Evolutionary conservation across 2,797 vertebrate species (phyloP), one percentile per base, ranked within the genome.

Genomic region (Trichosurus vulpecula): DNA sequence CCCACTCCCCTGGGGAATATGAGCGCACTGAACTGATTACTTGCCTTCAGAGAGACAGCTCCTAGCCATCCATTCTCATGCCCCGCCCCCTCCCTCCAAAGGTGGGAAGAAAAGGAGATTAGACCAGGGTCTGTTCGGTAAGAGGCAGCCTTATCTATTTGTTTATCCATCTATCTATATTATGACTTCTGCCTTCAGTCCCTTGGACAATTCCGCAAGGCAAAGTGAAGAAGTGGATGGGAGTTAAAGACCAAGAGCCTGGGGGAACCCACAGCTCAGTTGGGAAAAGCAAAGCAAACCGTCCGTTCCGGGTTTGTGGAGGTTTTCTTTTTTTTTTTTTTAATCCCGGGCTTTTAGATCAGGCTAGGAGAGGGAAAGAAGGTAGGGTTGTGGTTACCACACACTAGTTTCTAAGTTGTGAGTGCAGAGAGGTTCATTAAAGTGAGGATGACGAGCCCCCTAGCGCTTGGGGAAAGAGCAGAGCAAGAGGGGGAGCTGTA

Each of bases 61-160:
- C 95, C 96, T 53, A 92, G 92, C 90, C n/a, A 93, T 96, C 61
- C 41, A 19, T 93, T 94, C 93, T 92, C 95, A 91, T 93, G 95
- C 95, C 95, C 96, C 94, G 74, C 74, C 41, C 74, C 74, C 41
- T 51, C 22, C 41, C 74, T 51, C 41, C 22, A 10, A 87, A 96
- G 92, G 92, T 97, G 96, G 97, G 95, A 95, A 92, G 93, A 91
- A 95, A 51, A 92, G 96, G 97, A 97, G 97, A 96, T 96, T 96
- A 97, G 97, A 95, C 93, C 90, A 93, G 98, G 94, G 92, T 95
- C 95, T 96, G 91, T 94, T 93, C 41, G 94, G 94, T 94, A 91
- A 95, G 95, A 98, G n/a, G 97, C 97, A 29, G 93, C 51, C 56
- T 97, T 95, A 3, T 97, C 95, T 96, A 57, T 89, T 57, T 96